Percentiles rank a stretch among this genome's conserved stretches.
These are phyloP conservation scores for Branchipolynoe longqiensis DNA, from an alignment of 2,888 invertebrate species.

Conservation along the genomic window DNA sequence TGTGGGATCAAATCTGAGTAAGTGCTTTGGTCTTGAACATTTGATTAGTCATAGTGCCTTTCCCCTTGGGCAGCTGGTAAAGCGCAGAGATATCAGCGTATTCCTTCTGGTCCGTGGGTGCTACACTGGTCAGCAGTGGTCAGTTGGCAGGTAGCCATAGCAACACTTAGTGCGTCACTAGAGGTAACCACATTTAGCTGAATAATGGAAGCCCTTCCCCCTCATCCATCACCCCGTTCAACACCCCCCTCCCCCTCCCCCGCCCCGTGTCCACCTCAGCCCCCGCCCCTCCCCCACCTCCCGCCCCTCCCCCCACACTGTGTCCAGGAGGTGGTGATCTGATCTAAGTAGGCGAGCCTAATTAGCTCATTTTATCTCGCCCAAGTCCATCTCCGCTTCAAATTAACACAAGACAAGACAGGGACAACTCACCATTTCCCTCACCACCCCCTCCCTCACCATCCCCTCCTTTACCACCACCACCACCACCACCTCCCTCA, in stretches of 20 bases:
- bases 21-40: not conserved
- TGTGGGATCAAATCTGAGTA: too few relatives aligned
- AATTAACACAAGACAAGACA: too few relatives aligned
- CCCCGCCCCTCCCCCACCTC: too few relatives aligned
- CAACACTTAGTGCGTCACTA: constrained; percentile 15
- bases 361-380: too few relatives aligned
- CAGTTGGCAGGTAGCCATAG: constrained; percentile 16
- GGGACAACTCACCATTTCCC: too few relatives aligned
- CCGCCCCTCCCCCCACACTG: too few relatives aligned
- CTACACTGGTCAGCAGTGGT: constrained; percentile 21
- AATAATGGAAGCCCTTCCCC: constrained; percentile 16
- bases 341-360: too few relatives aligned
- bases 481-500: not conserved
- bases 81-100: not conserved
- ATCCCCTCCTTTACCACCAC: not conserved
- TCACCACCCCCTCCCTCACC: not conserved
- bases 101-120: not conserved
- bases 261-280: not conserved
- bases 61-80: not conserved
- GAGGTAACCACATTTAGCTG: not conserved
- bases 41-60: not conserved
- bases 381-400: too few relatives aligned
- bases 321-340: too few relatives aligned
- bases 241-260: not conserved
- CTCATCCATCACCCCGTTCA: not conserved